Evolutionary conservation across 2,797 vertebrate species (phyloP).

Genomic region (Phalanger gymnotis): DNA sequence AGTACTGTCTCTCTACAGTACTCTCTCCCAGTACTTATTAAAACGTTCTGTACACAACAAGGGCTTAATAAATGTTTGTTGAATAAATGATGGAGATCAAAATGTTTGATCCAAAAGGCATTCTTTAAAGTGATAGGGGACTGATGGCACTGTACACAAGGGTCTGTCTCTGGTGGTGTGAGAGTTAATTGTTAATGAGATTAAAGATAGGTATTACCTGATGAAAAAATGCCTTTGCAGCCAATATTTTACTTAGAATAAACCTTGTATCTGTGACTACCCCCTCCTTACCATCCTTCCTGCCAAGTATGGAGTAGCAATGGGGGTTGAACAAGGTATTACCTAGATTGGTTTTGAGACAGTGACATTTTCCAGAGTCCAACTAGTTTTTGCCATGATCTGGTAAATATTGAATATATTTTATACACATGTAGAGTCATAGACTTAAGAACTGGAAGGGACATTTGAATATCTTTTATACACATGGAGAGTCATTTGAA

Average conservation of each 20-base stretch:
- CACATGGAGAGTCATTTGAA: too few species aligned
- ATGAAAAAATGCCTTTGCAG: not conserved
- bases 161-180: not conserved
- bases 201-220: not conserved
- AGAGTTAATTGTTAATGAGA: not conserved
- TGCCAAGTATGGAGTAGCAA: not conserved
- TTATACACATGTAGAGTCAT: not conserved
- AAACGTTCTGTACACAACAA: not conserved
- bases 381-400: not conserved
- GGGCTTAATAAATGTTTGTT: not conserved
- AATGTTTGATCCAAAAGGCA: not conserved
- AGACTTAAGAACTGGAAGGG: not conserved
- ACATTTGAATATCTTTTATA: too few species aligned
- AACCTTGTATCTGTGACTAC: too few species aligned
- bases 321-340: not conserved
- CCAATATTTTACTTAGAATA: too few species aligned
- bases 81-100: not conserved
- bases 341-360: not conserved
- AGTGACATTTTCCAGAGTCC: not conserved
- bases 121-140: not conserved
- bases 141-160: not conserved
- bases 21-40: not conserved
- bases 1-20: too few species aligned
- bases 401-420: not conserved
- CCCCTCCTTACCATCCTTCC: too few species aligned